Base-by-base conservation (phyloP, 2,113 vertebrate genomes). In the Chauna torquata region DNA sequence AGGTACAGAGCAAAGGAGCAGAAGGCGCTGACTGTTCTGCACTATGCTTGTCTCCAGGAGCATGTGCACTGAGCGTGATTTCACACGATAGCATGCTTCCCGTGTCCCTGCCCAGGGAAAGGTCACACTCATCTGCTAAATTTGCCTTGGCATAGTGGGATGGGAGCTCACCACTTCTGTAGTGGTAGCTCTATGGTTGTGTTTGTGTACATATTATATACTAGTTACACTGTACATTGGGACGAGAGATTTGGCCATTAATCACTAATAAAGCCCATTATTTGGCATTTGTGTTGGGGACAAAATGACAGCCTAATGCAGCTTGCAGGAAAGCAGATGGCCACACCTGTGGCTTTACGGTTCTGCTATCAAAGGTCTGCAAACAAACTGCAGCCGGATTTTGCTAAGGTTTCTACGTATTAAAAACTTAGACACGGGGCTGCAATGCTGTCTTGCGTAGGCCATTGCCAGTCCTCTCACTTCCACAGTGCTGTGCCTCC, bases 251-350 rank as follows among this genome's bases (percentile, higher is more conserved):
- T 22, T 40, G 87, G 49, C 24, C 7, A 2, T 16, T 28, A 72
- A 42, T 3, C 49, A 4, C 0, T 58, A 11, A 5, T 2, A 16
- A 30, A 57, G 0, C 11, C 40, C 2, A 0, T 5, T 28, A 1
- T 47, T 16, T 49, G 77, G 16, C 6, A 30, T 10, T 6, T 28
- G 8, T 54, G n/a, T 24, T 3, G 4, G 77, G 75, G 13, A 18
- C 34, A 15, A 34, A 18, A 12, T 0, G 16, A 6, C 24, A 36
- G 32, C 3, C 58, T 25, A 34, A 18, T 0, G 1, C 5, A 16
- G 40, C 1, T 4, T 25, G 34, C 32, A 52, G 40, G 27, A 50
- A 45, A 57, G 49, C 2, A 4, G 30, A 6, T 0, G 1, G 36
- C 19, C 83, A 8, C 12, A 0, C n/a, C 62, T 19, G 62, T 3